Percentiles rank a stretch among this genome's conserved stretches.
phyloP scores from a whole-genome alignment of 2,113 vertebrate genomes.

The Paedocypris sp. region DNA sequence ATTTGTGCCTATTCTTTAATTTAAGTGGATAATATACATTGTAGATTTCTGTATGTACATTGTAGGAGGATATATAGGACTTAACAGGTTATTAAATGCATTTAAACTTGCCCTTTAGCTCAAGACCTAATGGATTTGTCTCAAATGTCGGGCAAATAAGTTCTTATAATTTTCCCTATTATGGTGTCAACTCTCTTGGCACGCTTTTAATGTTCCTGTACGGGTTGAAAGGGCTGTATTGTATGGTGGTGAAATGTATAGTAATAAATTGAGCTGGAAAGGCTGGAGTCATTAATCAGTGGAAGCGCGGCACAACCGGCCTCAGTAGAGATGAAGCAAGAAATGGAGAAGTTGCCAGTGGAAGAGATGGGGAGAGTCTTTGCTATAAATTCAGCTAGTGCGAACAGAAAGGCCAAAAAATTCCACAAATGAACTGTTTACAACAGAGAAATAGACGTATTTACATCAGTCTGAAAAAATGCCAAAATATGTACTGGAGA shows the following conservation, averaged over 20 bases:
- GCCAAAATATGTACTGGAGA: too few species aligned
- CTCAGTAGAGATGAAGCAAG: not conserved
- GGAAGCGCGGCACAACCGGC: not conserved
- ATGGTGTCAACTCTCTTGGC: not conserved
- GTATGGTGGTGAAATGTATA: constrained; percentile 10
- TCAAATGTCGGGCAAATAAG: constrained; percentile 14
- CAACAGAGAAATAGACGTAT: too few species aligned
- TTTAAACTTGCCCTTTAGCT: not conserved
- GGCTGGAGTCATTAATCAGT: constrained; percentile 17
- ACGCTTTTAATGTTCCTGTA: constrained; percentile 5
- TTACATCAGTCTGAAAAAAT: too few species aligned
- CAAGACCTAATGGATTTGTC: constrained; percentile 11
- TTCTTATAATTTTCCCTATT: constrained; percentile 11
- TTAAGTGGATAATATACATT: not conserved
- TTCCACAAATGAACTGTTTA: too few species aligned
- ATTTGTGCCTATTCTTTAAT: not conserved
- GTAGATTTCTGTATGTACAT: too few species aligned
- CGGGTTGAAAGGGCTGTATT: not conserved
- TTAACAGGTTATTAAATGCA: not conserved
- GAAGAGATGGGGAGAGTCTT: not conserved
- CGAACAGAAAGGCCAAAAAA: not conserved
- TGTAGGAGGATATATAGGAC: too few species aligned
- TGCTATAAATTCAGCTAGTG: not conserved
- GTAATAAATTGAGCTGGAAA: constrained; percentile 17
- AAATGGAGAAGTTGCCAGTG: constrained; percentile 13